Percentiles rank a stretch among this genome's conserved stretches.
phyloP scores from a whole-genome alignment of 2,888 invertebrate genomes.

The Eristalis pertinax region DNA sequence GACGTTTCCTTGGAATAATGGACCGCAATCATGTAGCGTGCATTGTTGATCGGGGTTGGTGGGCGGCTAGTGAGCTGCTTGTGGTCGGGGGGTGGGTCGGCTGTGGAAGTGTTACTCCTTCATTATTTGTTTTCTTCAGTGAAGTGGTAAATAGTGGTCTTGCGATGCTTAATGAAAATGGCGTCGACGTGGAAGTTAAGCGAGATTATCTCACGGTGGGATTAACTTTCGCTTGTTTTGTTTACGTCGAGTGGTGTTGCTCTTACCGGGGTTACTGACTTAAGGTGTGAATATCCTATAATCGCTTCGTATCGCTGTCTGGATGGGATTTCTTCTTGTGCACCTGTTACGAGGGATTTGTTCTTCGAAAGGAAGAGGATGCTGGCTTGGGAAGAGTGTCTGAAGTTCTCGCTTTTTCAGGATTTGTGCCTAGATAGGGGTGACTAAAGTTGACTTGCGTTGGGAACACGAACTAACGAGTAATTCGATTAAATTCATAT shows the following conservation, averaged over 20 bases:
- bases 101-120: not conserved
- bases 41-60: not conserved
- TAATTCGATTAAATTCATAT: too few species aligned
- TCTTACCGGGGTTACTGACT: not conserved
- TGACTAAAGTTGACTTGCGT: too few species aligned
- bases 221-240: not conserved
- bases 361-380: too few species aligned
- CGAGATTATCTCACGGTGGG: not conserved
- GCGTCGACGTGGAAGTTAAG: not conserved
- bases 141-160: constrained; percentile 7
- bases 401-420: too few species aligned
- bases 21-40: constrained; percentile 26
- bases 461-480: too few species aligned
- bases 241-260: not conserved
- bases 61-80: not conserved
- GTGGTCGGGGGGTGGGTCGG: not conserved
- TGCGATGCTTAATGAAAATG: not conserved
- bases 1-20: constrained; percentile 48
- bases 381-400: too few species aligned
- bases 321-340: too few species aligned
- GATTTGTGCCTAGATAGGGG: too few species aligned
- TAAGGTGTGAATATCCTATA: not conserved
- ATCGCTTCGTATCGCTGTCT: not conserved
- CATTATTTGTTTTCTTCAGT: constrained; percentile 3
- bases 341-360: too few species aligned